Evolutionary conservation across 1,140 invertebrate genomes (phyloP).

Genomic region (Helicoverpa zea): DNA sequence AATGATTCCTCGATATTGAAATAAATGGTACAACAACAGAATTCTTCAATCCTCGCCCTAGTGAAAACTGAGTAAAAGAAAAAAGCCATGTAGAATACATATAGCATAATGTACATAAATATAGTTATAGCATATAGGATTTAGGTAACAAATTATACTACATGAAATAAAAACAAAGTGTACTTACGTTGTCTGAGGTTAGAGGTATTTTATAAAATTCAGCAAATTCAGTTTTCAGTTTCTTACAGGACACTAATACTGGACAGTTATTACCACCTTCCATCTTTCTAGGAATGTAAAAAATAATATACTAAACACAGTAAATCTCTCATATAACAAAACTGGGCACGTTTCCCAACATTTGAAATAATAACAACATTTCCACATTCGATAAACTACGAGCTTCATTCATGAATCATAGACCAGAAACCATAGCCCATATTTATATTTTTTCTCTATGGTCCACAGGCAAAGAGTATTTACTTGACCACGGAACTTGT

Average conservation of each 20-base stretch:
- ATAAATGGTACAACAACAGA: constrained; percentile 82
- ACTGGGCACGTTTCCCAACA: neutral
- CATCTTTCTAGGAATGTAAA: constrained; percentile 48
- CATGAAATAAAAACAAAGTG: neutral
- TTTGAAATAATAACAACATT: constrained; percentile 7
- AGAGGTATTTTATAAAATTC: constrained; percentile 66
- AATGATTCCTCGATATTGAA: constrained; percentile 87
- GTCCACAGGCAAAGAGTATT: too few species aligned
- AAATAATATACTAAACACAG: constrained; percentile 6
- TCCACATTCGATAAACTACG: too few species aligned
- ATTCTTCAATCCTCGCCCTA: constrained; percentile 84
- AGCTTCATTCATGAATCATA: too few species aligned
- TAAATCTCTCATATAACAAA: constrained; percentile 8
- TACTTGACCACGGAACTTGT: too few species aligned
- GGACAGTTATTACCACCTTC: constrained; percentile 56
- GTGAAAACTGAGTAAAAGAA: constrained; percentile 77
- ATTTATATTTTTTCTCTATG: too few species aligned
- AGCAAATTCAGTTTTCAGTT: constrained; percentile 67
- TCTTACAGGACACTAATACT: constrained; percentile 64
- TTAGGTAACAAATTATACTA: neutral
- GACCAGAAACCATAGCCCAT: too few species aligned
- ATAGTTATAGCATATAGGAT: neutral
- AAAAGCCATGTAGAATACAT: neutral
- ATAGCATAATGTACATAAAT: neutral
- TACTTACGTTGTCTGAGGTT: constrained; percentile 68